These are phyloP conservation scores for Drosophila histrio DNA, from an alignment of 2,888 invertebrate genomes.

Conservation along the genomic window DNA sequence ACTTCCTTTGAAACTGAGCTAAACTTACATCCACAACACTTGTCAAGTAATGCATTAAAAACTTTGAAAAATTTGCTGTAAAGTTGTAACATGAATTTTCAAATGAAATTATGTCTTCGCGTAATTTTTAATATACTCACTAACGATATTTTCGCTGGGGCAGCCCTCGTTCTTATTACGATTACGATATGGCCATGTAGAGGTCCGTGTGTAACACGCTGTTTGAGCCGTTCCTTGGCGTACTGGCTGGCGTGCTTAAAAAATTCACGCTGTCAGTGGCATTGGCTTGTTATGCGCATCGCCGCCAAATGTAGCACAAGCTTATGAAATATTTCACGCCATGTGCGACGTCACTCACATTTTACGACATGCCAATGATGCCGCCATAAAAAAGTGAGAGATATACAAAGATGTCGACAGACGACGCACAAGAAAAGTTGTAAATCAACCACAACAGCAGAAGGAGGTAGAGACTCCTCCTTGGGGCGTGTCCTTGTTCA, in stretches of 20 bases:
- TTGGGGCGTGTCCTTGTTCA: constrained; percentile 7
- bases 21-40: not conserved
- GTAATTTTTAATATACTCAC: constrained; percentile 12
- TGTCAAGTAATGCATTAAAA: not conserved
- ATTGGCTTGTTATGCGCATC: constrained; percentile 58
- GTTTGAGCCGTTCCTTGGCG: constrained; percentile 9
- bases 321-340: constrained; percentile 65
- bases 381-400: constrained; percentile 55
- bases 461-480: not conserved
- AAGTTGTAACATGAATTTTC: constrained; percentile 5
- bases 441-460: constrained; percentile 37
- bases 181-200: constrained; percentile 6
- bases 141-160: not conserved
- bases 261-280: constrained; percentile 51
- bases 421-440: constrained; percentile 30
- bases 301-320: constrained; percentile 69
- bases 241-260: constrained; percentile 12
- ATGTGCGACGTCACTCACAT: constrained; percentile 68
- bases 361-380: constrained; percentile 79
- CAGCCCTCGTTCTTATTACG: constrained; percentile 13
- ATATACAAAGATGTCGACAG: constrained; percentile 47
- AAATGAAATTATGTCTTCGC: not conserved
- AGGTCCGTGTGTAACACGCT: constrained; percentile 31
- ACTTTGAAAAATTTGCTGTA: not conserved
- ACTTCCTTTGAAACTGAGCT: not conserved